Percentiles rank a stretch among this genome's conserved stretches.
Evolutionary conservation across 1,140 invertebrate species (phyloP).

Genomic region (Thalassaphorura encarpata): DNA sequence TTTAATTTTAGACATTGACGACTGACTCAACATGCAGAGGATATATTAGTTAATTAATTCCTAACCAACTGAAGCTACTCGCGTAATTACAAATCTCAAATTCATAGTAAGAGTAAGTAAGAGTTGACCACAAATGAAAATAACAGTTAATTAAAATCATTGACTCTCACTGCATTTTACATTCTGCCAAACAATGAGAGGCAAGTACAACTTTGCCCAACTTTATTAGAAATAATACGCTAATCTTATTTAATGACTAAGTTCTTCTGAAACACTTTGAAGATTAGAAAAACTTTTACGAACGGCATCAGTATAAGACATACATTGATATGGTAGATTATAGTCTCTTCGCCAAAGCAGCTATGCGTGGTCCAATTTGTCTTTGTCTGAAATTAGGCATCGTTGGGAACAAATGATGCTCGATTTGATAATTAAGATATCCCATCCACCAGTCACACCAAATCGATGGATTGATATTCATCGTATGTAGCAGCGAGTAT

Average conservation of each 20-base stretch:
- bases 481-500: slow-evolving; percentile 18
- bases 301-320: slow-evolving; percentile 6
- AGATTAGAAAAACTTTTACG: neutral
- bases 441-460: slow-evolving; percentile 12
- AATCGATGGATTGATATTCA: neutral
- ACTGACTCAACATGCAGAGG: too few species aligned
- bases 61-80: too few species aligned
- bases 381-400: slow-evolving; percentile 14
- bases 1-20: too few species aligned
- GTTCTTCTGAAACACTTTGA: neutral
- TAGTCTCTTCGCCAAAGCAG: slow-evolving; percentile 9
- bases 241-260: slow-evolving; percentile 1
- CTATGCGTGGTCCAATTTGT: slow-evolving; percentile 1
- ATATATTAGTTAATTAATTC: too few species aligned
- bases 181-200: too few species aligned
- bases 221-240: too few species aligned
- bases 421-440: slow-evolving; percentile 19
- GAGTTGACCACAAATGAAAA: too few species aligned
- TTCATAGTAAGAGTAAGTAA: too few species aligned
- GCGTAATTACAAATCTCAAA: too few species aligned
- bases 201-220: too few species aligned
- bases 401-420: slow-evolving; percentile 21
- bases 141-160: too few species aligned
- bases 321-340: slow-evolving; percentile 10
- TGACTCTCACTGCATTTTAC: too few species aligned